A percentile compares a stretch with the other conserved stretches of the same genome.
Evolutionary conservation across 1,140 invertebrate genomes (phyloP).

Genomic region (Bilobella aurantiaca): DNA sequence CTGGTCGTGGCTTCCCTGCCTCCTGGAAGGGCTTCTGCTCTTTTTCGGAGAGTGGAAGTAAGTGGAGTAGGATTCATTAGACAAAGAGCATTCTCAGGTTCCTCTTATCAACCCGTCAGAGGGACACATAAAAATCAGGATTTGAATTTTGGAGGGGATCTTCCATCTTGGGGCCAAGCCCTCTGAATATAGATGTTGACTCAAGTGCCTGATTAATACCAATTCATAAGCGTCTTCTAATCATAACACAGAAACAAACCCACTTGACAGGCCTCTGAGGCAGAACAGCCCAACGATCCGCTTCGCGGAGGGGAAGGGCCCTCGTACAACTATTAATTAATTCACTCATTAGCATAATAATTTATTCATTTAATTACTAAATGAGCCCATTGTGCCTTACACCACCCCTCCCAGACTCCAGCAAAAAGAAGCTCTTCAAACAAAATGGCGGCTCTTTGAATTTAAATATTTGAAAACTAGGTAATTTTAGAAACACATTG

Average conservation of each 20-base stretch:
- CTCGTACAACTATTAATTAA: not conserved
- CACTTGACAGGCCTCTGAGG: not conserved
- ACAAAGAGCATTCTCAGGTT: slow-evolving; percentile 5
- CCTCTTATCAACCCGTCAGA: slow-evolving; percentile 1
- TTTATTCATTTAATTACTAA: slow-evolving; percentile 5
- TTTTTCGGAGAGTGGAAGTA: not conserved
- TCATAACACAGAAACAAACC: not conserved
- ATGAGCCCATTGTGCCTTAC: not conserved
- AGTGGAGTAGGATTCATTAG: slow-evolving; percentile 3
- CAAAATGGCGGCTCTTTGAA: too few species aligned
- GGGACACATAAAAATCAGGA: not conserved
- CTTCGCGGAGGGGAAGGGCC: not conserved
- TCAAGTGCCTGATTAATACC: slow-evolving; percentile 5
- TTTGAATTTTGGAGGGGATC: not conserved
- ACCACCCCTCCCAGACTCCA: too few species aligned
- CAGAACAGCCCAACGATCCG: not conserved
- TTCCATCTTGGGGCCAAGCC: not conserved
- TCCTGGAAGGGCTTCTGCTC: not conserved
- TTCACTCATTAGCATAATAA: slow-evolving; percentile 8
- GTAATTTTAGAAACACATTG: too few species aligned
- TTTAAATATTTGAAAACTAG: too few species aligned
- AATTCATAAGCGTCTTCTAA: slow-evolving; percentile 6
- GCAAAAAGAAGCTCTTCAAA: too few species aligned
- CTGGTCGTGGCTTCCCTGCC: too few species aligned
- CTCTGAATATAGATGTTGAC: not conserved